phyloP scores from a whole-genome alignment of 1,140 invertebrate genomes.

The Oryctes rhinoceros region DNA sequence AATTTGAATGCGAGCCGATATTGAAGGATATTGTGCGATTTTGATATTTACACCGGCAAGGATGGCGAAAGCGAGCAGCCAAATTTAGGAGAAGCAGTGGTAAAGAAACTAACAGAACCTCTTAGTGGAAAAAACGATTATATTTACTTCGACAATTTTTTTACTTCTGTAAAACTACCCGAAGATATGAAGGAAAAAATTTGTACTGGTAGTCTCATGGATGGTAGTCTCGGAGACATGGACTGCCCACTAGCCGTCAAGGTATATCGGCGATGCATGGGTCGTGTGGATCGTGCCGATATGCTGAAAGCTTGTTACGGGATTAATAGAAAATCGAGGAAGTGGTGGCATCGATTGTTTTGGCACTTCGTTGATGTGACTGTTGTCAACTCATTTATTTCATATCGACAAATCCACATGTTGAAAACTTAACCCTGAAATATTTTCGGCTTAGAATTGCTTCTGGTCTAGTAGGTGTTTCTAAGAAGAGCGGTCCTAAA shows the following conservation, averaged over 20 bases:
- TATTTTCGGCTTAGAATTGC: background rate
- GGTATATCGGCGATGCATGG: no score
- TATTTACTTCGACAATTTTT: background rate
- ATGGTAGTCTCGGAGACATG: background rate
- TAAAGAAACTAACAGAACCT: background rate
- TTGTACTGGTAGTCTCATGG: background rate
- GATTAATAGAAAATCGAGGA: background rate
- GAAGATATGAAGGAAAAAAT: background rate
- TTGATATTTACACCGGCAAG: constrained; percentile 50
- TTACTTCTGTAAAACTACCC: background rate
- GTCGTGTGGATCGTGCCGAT: background rate
- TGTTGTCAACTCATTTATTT: no score
- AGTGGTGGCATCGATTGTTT: background rate
- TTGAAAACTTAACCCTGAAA: background rate
- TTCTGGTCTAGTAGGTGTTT: background rate
- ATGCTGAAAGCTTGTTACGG: background rate
- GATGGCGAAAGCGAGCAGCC: constrained; percentile 45
- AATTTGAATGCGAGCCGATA: constrained; percentile 35
- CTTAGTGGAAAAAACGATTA: background rate
- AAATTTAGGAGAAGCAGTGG: constrained; percentile 50
- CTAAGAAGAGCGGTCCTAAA: no score
- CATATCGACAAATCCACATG: no score
- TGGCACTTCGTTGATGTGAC: no score
- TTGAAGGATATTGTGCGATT: constrained; percentile 31
- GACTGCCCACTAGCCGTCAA: background rate